Conservation (phyloP, 1,140 invertebrate species). For the Tetramorium alpestre region DNA sequence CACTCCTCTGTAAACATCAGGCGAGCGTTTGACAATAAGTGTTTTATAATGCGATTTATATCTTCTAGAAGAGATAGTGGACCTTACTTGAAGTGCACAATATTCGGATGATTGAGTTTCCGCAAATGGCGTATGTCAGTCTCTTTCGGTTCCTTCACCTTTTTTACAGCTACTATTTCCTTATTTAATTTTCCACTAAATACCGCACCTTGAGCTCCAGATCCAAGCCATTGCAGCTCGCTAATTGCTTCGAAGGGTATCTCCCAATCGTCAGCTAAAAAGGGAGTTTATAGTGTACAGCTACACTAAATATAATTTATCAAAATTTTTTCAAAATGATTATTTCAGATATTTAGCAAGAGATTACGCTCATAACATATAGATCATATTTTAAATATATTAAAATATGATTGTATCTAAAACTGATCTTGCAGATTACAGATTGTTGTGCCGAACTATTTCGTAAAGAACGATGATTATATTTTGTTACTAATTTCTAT, state of each 20-base stretch:
- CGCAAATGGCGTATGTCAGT: constrained; percentile 97
- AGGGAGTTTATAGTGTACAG: neutral
- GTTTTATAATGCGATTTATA: constrained; percentile 7
- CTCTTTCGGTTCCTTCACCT: constrained; percentile 96
- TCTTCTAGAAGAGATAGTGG: neutral
- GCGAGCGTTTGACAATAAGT: neutral
- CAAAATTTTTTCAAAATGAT: constrained; percentile 21
- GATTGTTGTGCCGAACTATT: neutral
- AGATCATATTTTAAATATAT: constrained; percentile 1
- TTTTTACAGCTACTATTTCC: constrained; percentile 97
- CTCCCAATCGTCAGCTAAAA: constrained; percentile 93
- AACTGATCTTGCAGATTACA: neutral
- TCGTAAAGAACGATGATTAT: neutral
- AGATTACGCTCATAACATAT: neutral
- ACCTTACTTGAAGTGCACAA: constrained; percentile 96
- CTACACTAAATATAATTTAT: neutral
- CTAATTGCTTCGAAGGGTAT: constrained; percentile 97
- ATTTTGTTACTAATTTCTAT: neutral
- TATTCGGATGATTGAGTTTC: constrained; percentile 98
- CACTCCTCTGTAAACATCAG: constrained; percentile 90
- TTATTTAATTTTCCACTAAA: constrained; percentile 95
- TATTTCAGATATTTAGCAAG: constrained; percentile 8
- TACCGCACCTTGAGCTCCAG: constrained; percentile 98
- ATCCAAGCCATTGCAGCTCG: constrained; percentile 96
- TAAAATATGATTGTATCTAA: neutral